Evolutionary conservation across 2,113 vertebrate genomes (phyloP), one percentile per base, ranked within the genome.

Genomic region (Stigmatopora nigra): DNA sequence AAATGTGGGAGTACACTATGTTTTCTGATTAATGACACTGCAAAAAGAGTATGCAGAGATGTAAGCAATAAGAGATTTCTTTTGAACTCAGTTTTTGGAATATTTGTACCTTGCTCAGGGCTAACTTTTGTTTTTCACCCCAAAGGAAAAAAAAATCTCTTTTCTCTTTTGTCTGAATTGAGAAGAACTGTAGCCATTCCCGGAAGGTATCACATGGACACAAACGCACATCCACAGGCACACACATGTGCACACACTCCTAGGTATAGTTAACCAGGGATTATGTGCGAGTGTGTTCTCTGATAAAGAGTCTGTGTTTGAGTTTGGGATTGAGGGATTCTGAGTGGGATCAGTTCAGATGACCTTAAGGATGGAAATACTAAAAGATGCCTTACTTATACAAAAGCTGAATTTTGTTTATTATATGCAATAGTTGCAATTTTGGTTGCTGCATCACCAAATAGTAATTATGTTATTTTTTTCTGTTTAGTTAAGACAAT

Each of bases 271-370:
- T 70, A 70, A 70, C 61, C 67, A 51, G 48, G 82, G 85, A 86
- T 88, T 86, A 86, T 59, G 77, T 46, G 76, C 52, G 71, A 79
- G 81, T 86, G 87, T 75, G 78, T 78, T 76, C 69, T 53, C 77
- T 45, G 84, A 88, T 87, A 88, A 86, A 85, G 78, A 77, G 84
- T 80, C 76, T 67, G 76, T 88, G 80, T 88, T 88, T 88, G 84
- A 71, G 65, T 82, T 86, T 83, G 68, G 80, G 85, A 87, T 87
- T 68, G 76, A 13, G 11, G 65, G 75, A 78, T 71, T 77, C 65
- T 38, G 71, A 73, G 82, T 80, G 68, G 79, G 80, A 88, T 85
- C 79, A 78, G 79, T 72, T 47, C 70, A 31, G 70, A 63, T 65
- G 78, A 77, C 73, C 72, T 65, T 66, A 63, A 10, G 47, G 19